These are phyloP conservation scores for Heliornis fulica DNA, from an alignment of 2,113 vertebrate species.

Conservation along the genomic window DNA sequence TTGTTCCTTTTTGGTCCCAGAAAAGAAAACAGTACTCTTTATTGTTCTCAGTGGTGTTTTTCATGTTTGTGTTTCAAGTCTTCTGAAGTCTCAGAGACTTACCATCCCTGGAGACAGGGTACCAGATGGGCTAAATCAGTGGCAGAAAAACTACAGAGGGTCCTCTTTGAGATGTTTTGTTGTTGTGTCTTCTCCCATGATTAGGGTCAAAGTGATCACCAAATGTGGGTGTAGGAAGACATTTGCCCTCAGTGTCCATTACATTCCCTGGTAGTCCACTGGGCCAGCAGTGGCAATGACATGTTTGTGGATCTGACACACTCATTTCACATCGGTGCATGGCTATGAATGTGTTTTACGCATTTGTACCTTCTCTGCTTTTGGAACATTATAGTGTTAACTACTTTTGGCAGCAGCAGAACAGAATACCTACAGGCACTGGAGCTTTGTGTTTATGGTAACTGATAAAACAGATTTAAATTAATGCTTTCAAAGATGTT, in stretches of 20 bases:
- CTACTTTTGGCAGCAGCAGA: background rate
- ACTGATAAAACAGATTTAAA: background rate
- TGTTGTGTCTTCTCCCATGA: background rate
- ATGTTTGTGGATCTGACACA: background rate
- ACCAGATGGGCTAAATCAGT: conserved; percentile 20
- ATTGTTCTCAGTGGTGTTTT: background rate
- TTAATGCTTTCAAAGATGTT: background rate
- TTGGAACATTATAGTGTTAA: background rate
- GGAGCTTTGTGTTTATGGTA: background rate
- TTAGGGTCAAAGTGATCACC: background rate
- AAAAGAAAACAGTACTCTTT: background rate
- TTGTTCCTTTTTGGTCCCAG: background rate
- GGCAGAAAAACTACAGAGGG: background rate
- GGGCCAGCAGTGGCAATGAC: background rate
- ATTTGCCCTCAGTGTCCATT: background rate
- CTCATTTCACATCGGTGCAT: background rate
- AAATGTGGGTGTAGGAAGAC: background rate
- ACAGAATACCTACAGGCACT: background rate
- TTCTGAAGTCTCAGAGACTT: background rate
- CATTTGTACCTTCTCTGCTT: background rate
- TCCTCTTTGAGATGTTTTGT: background rate
- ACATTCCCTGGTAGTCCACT: background rate
- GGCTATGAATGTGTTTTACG: background rate
- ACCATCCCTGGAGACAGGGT: background rate
- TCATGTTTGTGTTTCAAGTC: background rate